Evolutionary conservation across 2,113 vertebrate genomes (phyloP).

Genomic region (Austrofundulus limnaeus): DNA sequence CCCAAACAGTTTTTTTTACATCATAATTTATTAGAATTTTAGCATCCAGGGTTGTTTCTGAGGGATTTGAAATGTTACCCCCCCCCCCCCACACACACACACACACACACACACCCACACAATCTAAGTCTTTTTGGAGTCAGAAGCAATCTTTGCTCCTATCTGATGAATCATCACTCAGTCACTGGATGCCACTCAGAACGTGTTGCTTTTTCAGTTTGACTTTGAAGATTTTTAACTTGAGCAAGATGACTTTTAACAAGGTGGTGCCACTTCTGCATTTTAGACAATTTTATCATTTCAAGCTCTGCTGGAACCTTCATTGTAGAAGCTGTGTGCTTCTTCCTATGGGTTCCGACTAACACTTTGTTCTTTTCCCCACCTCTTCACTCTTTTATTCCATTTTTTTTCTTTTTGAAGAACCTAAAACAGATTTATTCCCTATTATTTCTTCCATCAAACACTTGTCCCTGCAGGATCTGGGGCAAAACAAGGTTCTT

Average conservation of each 20-base stretch:
- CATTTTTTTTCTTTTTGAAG: conserved; percentile 9
- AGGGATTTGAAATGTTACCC: not conserved
- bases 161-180: conserved; percentile 7
- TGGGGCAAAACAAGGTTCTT: conserved; percentile 12
- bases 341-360: conserved; percentile 26
- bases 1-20: not conserved
- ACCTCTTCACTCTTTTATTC: not conserved
- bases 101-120: no score
- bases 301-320: conserved; percentile 23
- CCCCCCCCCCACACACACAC: no score
- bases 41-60: not conserved
- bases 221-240: conserved; percentile 33
- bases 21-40: not conserved
- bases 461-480: conserved; percentile 31
- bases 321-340: conserved; percentile 28
- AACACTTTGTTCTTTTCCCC: conserved; percentile 18
- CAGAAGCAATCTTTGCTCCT: conserved; percentile 13
- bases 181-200: conserved; percentile 3
- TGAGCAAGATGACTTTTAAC: conserved; percentile 34
- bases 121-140: not conserved
- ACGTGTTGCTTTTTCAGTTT: conserved; percentile 22
- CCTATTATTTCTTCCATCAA: not conserved
- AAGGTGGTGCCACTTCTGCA: conserved; percentile 8
- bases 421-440: conserved; percentile 37
- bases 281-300: conserved; percentile 38